Conservation (phyloP, 2,888 invertebrate species). For the Thera obeliscata region DNA sequence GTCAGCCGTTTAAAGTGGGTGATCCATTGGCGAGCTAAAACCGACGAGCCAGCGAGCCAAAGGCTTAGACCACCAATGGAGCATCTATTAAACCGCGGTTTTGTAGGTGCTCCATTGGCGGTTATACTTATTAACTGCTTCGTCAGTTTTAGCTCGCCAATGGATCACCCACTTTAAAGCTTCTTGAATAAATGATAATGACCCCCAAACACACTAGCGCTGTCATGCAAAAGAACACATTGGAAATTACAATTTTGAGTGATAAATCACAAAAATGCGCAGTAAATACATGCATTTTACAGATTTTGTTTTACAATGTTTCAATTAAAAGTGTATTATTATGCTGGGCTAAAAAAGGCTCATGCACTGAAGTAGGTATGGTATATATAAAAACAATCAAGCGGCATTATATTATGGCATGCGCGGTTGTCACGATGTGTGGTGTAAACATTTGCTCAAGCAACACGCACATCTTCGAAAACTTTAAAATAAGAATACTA, state of each 20-base stretch:
- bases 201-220: constrained; percentile 21
- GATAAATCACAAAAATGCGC: constrained; percentile 2
- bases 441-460: not conserved
- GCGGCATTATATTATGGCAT: not conserved
- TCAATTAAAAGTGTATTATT: not conserved
- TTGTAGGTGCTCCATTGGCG: too few species aligned
- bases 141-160: too few species aligned
- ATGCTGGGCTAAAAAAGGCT: not conserved
- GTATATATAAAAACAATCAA: not conserved
- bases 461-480: not conserved
- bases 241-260: constrained; percentile 1
- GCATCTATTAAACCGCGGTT: too few species aligned
- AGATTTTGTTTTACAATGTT: not conserved
- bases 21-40: too few species aligned
- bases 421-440: not conserved
- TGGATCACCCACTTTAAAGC: not conserved
- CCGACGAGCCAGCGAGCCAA: too few species aligned
- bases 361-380: not conserved
- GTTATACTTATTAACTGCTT: too few species aligned
- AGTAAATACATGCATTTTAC: not conserved
- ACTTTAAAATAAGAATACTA: not conserved
- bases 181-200: constrained; percentile 1
- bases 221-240: constrained; percentile 7
- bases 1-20: too few species aligned
- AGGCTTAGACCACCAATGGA: too few species aligned